These are phyloP conservation scores for Ruditapes philippinarum DNA, from an alignment of 1,140 invertebrate species.

Conservation along the genomic window DNA sequence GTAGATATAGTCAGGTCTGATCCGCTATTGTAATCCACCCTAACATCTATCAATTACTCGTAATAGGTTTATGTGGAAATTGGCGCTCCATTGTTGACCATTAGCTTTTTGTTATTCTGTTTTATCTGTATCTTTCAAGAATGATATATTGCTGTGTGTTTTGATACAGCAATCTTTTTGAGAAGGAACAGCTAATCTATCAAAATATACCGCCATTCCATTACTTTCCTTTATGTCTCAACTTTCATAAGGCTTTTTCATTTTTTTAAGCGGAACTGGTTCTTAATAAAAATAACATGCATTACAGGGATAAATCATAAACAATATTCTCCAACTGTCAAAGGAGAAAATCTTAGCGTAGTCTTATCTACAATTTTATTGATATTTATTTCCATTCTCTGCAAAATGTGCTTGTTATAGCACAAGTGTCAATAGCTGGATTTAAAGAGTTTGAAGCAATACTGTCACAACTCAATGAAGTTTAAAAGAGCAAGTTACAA, in stretches of 20 bases:
- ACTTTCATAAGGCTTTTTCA: background rate
- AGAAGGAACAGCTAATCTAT: constrained; percentile 26
- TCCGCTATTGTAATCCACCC: constrained; percentile 9
- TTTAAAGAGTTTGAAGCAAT: too few relatives aligned
- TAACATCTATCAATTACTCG: constrained; percentile 52
- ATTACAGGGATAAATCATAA: background rate
- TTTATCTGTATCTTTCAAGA: constrained; percentile 29
- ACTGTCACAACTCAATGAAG: too few relatives aligned
- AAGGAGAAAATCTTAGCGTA: background rate
- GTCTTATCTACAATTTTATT: too few relatives aligned
- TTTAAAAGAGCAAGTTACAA: too few relatives aligned
- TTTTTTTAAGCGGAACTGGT: background rate
- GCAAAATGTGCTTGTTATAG: too few relatives aligned
- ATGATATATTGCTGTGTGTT: constrained; percentile 47
- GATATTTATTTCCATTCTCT: too few relatives aligned
- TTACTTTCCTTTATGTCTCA: background rate
- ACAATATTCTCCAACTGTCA: background rate
- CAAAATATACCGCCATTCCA: background rate
- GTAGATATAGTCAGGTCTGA: constrained; percentile 41
- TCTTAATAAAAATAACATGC: background rate
- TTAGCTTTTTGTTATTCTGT: constrained; percentile 41
- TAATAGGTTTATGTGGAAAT: constrained; percentile 60
- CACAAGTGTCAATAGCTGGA: too few relatives aligned
- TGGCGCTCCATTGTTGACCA: constrained; percentile 62
- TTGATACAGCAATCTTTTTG: constrained; percentile 53